A percentile compares a stretch with the other conserved stretches of the same genome.
Evolutionary conservation across 2,797 vertebrate species (phyloP).

Genomic region (Sebastes wilsoni): DNA sequence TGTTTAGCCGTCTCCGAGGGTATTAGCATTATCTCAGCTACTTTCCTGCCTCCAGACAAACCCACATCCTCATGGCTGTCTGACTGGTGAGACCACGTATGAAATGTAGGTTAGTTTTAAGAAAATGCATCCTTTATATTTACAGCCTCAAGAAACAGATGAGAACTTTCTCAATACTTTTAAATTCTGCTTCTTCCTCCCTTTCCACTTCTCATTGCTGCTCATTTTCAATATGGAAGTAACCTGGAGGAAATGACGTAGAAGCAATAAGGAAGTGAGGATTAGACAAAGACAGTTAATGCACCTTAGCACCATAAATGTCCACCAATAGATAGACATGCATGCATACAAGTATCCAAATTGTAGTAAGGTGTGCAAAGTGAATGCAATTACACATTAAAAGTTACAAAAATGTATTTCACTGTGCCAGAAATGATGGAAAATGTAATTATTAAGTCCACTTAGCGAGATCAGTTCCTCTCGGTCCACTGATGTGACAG

Average conservation of each 20-base stretch:
- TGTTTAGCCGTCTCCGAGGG: constrained; percentile 52
- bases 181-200: not conserved
- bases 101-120: not conserved
- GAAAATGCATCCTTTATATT: not conserved
- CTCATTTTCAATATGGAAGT: not conserved
- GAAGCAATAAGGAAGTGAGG: not conserved
- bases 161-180: not conserved
- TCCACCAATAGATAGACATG: not conserved
- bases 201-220: not conserved
- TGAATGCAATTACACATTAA: not conserved
- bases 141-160: not conserved
- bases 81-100: not conserved
- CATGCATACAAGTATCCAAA: too few relatives aligned
- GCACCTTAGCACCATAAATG: not conserved
- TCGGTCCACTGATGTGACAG: not conserved
- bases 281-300: not conserved
- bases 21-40: constrained; percentile 56
- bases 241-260: not conserved
- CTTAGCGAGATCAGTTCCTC: not conserved
- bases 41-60: constrained; percentile 33
- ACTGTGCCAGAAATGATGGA: not conserved
- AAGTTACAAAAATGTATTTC: not conserved
- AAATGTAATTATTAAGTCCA: not conserved
- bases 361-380: not conserved
- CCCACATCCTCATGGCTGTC: not conserved